Percentiles rank a stretch among this genome's conserved stretches.
These are phyloP conservation scores for Anolis carolinensis DNA, from an alignment of 2,113 vertebrate species.

Conservation along the genomic window DNA sequence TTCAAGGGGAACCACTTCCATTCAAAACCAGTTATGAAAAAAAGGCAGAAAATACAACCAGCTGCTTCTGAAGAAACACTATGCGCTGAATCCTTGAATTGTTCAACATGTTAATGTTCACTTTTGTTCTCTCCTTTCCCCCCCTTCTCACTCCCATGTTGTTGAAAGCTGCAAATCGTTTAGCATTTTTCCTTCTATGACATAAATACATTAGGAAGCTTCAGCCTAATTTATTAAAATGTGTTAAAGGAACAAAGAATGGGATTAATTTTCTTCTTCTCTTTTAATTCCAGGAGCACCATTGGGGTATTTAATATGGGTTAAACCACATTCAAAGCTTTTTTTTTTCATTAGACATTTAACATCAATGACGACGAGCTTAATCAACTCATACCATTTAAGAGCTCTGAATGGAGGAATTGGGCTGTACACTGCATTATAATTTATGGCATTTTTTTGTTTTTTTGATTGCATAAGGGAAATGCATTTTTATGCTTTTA, in stretches of 20 bases:
- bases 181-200: constrained; percentile 62
- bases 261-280: constrained; percentile 67
- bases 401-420: constrained; percentile 70
- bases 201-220: constrained; percentile 64
- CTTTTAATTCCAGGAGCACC: constrained; percentile 63
- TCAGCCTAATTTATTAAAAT: constrained; percentile 71
- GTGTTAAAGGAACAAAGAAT: constrained; percentile 67
- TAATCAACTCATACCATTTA: constrained; percentile 73
- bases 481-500: constrained; percentile 75
- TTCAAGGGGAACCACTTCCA: not conserved
- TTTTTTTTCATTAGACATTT: constrained; percentile 75
- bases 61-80: constrained; percentile 54
- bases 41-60: constrained; percentile 54
- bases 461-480: constrained; percentile 77
- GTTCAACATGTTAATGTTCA: constrained; percentile 67
- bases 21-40: constrained; percentile 57
- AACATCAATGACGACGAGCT: constrained; percentile 70
- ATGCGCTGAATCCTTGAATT: constrained; percentile 26
- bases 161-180: constrained; percentile 67
- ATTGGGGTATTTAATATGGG: constrained; percentile 66
- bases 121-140: constrained; percentile 44
- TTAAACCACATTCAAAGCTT: constrained; percentile 71
- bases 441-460: constrained; percentile 74
- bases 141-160: constrained; percentile 26
- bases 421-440: constrained; percentile 70